phyloP scores from a whole-genome alignment of 2,888 invertebrate genomes.

The Erebia palarica region DNA sequence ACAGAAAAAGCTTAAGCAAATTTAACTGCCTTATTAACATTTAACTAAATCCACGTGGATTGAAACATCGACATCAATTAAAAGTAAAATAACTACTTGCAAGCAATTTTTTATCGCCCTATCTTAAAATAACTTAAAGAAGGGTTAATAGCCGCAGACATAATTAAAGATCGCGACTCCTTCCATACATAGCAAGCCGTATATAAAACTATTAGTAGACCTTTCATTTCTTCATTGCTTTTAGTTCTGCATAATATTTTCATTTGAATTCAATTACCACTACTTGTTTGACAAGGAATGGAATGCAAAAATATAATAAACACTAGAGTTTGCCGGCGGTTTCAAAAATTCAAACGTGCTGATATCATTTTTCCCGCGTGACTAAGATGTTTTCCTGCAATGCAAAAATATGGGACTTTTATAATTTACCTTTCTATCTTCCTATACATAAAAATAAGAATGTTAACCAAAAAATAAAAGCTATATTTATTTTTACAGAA shows the following conservation, averaged over 20 bases:
- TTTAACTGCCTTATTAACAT: too few relatives aligned
- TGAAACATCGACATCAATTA: too few relatives aligned
- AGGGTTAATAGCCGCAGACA: not conserved
- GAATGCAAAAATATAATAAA: not conserved
- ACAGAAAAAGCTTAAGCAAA: too few relatives aligned
- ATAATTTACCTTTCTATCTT: too few relatives aligned
- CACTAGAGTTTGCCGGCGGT: not conserved
- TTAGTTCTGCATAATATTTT: not conserved
- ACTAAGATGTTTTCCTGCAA: not conserved
- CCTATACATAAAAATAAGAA: too few relatives aligned
- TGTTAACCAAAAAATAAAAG: too few relatives aligned
- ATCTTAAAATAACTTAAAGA: not conserved
- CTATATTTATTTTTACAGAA: too few relatives aligned
- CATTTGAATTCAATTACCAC: slow-evolving; percentile 15
- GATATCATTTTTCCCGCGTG: not conserved
- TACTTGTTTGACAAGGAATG: not conserved
- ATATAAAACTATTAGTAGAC: slow-evolving; percentile 5
- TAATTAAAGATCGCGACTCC: slow-evolving; percentile 5
- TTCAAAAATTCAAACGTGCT: not conserved
- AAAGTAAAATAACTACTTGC: too few relatives aligned
- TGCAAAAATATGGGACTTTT: too few relatives aligned
- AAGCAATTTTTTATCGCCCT: too few relatives aligned
- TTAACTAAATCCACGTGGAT: too few relatives aligned
- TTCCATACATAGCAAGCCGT: not conserved
- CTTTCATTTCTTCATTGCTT: slow-evolving; percentile 4